Conservation (phyloP, 1,140 invertebrate species). For the Drosophila bipectinata region DNA sequence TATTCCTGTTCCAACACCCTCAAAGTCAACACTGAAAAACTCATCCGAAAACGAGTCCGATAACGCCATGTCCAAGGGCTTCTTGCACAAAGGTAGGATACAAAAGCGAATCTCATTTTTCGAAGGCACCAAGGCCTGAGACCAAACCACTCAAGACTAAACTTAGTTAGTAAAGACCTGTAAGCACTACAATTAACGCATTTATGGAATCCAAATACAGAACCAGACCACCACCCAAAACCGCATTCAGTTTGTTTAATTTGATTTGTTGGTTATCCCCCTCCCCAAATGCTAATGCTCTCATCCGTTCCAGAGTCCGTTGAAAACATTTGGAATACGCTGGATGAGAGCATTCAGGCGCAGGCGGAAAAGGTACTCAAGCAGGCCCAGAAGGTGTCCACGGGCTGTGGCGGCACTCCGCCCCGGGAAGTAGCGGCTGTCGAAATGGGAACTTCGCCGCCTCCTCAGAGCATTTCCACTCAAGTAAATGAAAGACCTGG, state of each 20-base stretch:
- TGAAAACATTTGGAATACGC: conserved; percentile 82
- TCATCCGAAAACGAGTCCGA: conserved; percentile 68
- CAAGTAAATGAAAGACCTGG: conserved; percentile 86
- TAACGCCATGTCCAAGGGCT: conserved; percentile 80
- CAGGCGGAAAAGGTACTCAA: conserved; percentile 71
- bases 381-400: conserved; percentile 84
- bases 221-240: conserved; percentile 49
- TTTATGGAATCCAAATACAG: conserved; percentile 64
- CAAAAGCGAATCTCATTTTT: conserved; percentile 90
- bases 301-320: conserved; percentile 76
- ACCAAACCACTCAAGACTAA: conserved; percentile 33
- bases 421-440: conserved; percentile 78
- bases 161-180: conserved; percentile 52
- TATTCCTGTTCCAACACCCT: conserved; percentile 27
- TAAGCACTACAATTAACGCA: conserved; percentile 65
- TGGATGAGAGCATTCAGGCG: conserved; percentile 82
- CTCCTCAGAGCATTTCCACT: conserved; percentile 93
- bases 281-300: conserved; percentile 51
- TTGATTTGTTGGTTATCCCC: conserved; percentile 35
- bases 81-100: conserved; percentile 88
- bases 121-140: conserved; percentile 87
- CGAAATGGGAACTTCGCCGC: conserved; percentile 92
- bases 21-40: conserved; percentile 55
- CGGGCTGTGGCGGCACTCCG: conserved; percentile 86
- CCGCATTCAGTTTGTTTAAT: conserved; percentile 52